Percentiles rank a stretch among this genome's conserved stretches.
Conservation (phyloP, 2,888 invertebrate genomes). For the Meiosimyza decipiens region DNA sequence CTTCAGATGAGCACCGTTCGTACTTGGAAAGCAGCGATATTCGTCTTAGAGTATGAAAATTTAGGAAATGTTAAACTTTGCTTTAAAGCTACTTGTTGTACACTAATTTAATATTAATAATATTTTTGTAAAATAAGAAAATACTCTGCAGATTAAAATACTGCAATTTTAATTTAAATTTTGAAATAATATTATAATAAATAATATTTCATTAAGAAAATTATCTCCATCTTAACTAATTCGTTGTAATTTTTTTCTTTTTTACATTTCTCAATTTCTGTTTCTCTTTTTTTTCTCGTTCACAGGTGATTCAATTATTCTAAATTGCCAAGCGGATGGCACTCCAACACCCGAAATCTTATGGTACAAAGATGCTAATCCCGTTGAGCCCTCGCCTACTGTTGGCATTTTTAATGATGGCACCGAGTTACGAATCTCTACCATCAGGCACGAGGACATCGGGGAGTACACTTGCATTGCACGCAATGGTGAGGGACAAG, state of each 20-base stretch:
- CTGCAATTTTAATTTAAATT: too few relatives aligned
- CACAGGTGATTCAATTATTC: conserved; percentile 90
- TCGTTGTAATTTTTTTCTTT: neutral
- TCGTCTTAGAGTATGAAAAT: too few relatives aligned
- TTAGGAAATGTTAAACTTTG: too few relatives aligned
- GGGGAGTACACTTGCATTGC: conserved; percentile 98
- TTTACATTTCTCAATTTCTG: conserved; percentile 14
- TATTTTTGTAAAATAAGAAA: too few relatives aligned
- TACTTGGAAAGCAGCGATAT: too few relatives aligned
- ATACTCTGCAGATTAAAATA: too few relatives aligned
- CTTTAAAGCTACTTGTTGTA: too few relatives aligned
- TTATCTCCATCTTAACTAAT: conserved; percentile 17
- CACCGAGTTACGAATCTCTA: conserved; percentile 91
- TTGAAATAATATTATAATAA: too few relatives aligned
- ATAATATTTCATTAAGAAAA: neutral
- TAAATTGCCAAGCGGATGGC: conserved; percentile 96
- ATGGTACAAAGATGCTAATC: conserved; percentile 96
- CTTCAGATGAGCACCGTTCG: too few relatives aligned
- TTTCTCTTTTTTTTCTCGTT: conserved; percentile 32
- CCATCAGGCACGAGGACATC: conserved; percentile 93
- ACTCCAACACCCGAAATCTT: conserved; percentile 95
- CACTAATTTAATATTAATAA: too few relatives aligned
- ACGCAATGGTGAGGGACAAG: conserved; percentile 94
- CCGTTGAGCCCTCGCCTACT: conserved; percentile 88
- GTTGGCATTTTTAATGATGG: conserved; percentile 94